Conservation (phyloP, 2,113 vertebrate genomes). For the Periophthalmodon schlosseri region DNA sequence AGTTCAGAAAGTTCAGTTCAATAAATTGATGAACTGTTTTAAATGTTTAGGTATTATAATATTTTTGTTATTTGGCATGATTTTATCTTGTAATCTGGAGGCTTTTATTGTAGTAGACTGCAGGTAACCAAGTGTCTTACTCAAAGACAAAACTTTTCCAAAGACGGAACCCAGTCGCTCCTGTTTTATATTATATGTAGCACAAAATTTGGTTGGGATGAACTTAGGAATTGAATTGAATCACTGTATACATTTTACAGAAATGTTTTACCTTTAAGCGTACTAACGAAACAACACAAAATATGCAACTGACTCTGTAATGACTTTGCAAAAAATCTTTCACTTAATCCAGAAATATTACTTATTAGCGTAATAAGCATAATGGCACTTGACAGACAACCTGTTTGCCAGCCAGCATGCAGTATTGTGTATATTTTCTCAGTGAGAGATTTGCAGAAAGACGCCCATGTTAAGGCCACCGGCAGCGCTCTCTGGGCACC, state of each 20-base stretch:
- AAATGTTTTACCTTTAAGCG: background rate
- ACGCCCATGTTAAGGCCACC: constrained; percentile 70
- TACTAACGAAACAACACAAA: background rate
- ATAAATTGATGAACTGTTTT: background rate
- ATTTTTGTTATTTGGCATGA: background rate
- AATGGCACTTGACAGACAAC: constrained; percentile 45
- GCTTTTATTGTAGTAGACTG: no score
- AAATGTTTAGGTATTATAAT: background rate
- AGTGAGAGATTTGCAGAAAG: constrained; percentile 68
- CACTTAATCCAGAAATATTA: background rate
- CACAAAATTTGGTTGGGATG: background rate
- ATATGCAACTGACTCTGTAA: background rate
- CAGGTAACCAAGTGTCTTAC: no score
- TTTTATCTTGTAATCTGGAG: no score
- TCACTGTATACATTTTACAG: background rate
- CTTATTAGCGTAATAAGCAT: constrained; percentile 17
- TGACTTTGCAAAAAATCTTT: background rate
- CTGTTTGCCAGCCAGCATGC: constrained; percentile 42
- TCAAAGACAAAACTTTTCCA: no score
- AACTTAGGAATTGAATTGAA: background rate
- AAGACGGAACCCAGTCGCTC: no score
- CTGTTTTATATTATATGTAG: no score
- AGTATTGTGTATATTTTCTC: constrained; percentile 69
- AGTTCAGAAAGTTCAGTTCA: background rate
- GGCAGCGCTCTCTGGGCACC: constrained; percentile 55